Evolutionary conservation across 2,888 invertebrate species (phyloP).

Genomic region (Lasioglossum zephyrum): DNA sequence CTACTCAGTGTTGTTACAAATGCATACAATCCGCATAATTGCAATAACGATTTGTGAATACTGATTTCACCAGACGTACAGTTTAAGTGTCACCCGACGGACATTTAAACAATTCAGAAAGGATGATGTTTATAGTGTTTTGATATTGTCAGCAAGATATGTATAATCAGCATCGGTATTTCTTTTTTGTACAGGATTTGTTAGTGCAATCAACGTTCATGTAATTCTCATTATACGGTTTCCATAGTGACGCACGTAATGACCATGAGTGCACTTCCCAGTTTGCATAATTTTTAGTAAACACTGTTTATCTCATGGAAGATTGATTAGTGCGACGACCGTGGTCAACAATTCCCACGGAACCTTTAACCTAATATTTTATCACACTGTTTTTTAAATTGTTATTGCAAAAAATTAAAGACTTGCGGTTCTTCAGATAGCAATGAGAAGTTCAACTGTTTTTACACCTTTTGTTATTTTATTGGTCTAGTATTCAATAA

Average conservation of each 20-base stretch:
- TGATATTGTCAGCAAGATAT: not conserved
- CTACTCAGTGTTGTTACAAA: too few relatives aligned
- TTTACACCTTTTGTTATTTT: not conserved
- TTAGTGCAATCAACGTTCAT: slow-evolving; percentile 4
- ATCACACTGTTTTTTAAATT: not conserved
- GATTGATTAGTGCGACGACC: not conserved
- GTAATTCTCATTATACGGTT: slow-evolving; percentile 7
- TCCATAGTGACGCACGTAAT: slow-evolving; percentile 9
- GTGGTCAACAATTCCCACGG: not conserved
- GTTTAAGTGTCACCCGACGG: too few relatives aligned
- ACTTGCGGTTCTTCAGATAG: not conserved
- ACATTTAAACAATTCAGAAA: not conserved
- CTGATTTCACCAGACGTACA: too few relatives aligned
- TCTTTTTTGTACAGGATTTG: not conserved
- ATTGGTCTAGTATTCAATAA: not conserved
- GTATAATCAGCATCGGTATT: not conserved
- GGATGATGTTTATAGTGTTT: not conserved
- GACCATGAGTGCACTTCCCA: not conserved
- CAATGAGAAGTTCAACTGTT: not conserved
- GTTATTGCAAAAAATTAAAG: not conserved
- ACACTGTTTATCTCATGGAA: slow-evolving; percentile 4
- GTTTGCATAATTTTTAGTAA: slow-evolving; percentile 7
- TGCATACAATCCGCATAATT: too few relatives aligned
- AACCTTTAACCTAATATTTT: not conserved
- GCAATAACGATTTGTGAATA: too few relatives aligned